phyloP scores from a whole-genome alignment of 1,140 invertebrate genomes.

The Lordiphosa mommai region DNA sequence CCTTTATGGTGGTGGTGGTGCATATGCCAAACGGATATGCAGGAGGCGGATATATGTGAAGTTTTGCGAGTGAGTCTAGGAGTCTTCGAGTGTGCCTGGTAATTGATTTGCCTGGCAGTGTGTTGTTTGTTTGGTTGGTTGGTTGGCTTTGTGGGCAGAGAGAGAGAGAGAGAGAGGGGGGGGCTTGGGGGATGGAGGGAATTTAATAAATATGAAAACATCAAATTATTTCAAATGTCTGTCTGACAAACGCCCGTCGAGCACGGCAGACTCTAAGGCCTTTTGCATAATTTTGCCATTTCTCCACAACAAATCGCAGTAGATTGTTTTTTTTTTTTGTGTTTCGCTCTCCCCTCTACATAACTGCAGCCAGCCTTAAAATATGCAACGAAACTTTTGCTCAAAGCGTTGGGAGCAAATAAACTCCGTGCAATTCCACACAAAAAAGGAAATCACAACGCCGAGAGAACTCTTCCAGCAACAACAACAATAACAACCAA shows the following conservation, averaged over 20 bases:
- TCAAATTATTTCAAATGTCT: slow-evolving; percentile 76
- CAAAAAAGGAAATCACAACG: slow-evolving; percentile 20
- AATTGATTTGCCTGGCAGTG: slow-evolving; percentile 73
- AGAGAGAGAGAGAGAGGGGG: neutral
- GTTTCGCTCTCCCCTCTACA: slow-evolving; percentile 31
- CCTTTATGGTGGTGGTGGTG: slow-evolving; percentile 18
- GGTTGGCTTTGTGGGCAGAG: neutral
- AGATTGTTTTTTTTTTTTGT: slow-evolving; percentile 65
- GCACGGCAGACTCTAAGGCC: slow-evolving; percentile 58
- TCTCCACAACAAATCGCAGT: slow-evolving; percentile 75
- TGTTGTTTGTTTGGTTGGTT: slow-evolving; percentile 55
- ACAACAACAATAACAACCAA: slow-evolving; percentile 54
- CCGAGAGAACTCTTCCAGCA: slow-evolving; percentile 60
- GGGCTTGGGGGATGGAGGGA: slow-evolving; percentile 10
- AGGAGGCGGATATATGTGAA: neutral
- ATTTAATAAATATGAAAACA: slow-evolving; percentile 78
- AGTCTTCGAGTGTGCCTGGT: slow-evolving; percentile 34
- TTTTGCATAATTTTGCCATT: slow-evolving; percentile 74
- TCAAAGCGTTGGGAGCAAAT: slow-evolving; percentile 67
- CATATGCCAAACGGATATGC: no score
- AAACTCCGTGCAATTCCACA: slow-evolving; percentile 70
- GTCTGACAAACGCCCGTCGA: slow-evolving; percentile 58
- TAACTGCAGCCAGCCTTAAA: slow-evolving; percentile 66
- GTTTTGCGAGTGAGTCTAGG: slow-evolving; percentile 6
- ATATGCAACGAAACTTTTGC: slow-evolving; percentile 76